Base-by-base conservation (phyloP, 2,888 invertebrate species). In the Amphipoea oculea region DNA sequence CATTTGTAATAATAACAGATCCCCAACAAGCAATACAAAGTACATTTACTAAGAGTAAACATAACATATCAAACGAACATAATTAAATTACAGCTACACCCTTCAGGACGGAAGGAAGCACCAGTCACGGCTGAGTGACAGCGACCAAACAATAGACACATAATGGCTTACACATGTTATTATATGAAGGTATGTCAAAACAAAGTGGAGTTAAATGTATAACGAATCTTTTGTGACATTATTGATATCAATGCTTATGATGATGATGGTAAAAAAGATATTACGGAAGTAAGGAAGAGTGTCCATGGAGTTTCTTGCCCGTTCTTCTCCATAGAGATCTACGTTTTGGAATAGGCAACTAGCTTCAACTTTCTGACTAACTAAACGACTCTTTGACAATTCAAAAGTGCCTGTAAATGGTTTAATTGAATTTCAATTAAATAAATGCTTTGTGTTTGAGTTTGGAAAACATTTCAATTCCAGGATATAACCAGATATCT, bases 11-110 rank as follows among this genome's bases (percentile, higher is more conserved):
- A 36, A 20, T 62, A 57, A 14, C 36, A 70, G 5, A 71, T 42
- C 17, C n/a, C 0, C 57, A 65, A n/a, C 51, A 67, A 81, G 40
- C 7, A 60, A 0, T 9, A 36, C 29, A 57, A 70, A 9, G 57
- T 66, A 48, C 29, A 70, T n/a, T 76, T 65, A 81, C 51, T n/a
- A 73, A 74, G 66, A 69, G 66, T 54, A 77, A 70, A 73, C 69
- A 73, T 57, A 54, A 67, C 51, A 74, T 73, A 7, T 73, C 62
- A 76, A 45, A 81, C 42, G 29, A 54, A 80, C 78, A 81, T 74
- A 67, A 85, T 85, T 81, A 65, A 82, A 86, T 86, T 85, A 85
- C 68, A 76, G 86, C 65, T 82, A 85, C 82, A 82, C 88, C 87
- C 86, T 85, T 78, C 73, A 73, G 70, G 69, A 84, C 75, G 84